Percentiles rank a stretch among this genome's conserved stretches.
Evolutionary conservation across 2,888 invertebrate species (phyloP).

Genomic region (Helicoverpa assulta): DNA sequence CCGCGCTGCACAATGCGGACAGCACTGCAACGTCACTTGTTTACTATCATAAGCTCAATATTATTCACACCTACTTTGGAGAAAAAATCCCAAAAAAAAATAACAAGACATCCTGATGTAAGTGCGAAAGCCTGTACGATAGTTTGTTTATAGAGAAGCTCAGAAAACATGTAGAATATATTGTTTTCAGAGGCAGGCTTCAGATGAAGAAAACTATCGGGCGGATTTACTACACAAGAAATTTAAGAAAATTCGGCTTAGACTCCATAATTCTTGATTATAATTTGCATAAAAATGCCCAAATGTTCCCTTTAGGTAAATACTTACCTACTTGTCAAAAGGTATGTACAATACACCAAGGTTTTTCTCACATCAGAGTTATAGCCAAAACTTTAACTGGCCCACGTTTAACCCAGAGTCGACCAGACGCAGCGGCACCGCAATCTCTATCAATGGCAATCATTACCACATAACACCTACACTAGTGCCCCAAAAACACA

Average conservation of each 20-base stretch:
- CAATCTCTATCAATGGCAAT: background rate
- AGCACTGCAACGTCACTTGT: conserved; percentile 32
- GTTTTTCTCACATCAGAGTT: background rate
- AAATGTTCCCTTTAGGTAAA: too few relatives aligned
- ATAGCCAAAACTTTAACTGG: background rate
- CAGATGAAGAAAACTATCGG: too few relatives aligned
- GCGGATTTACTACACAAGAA: too few relatives aligned
- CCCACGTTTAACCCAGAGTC: background rate
- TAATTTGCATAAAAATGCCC: too few relatives aligned
- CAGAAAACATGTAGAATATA: too few relatives aligned
- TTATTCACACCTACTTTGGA: conserved; percentile 18
- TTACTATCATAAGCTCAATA: conserved; percentile 20
- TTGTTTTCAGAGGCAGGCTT: too few relatives aligned
- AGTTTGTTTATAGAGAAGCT: background rate
- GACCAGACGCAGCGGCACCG: conserved; percentile 31
- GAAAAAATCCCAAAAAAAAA: background rate
- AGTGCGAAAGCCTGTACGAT: background rate
- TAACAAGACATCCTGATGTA: background rate
- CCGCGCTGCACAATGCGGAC: conserved; percentile 27
- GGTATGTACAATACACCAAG: too few relatives aligned
- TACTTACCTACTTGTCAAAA: too few relatives aligned
- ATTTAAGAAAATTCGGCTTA: too few relatives aligned
- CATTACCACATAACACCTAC: conserved; percentile 16
- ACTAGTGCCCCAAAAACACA: conserved; percentile 27
- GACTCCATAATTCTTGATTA: too few relatives aligned